A percentile compares a stretch with the other conserved stretches of the same genome.
phyloP scores from a whole-genome alignment of 1,140 invertebrate species.

The Pseudachorutes palmiensis region DNA sequence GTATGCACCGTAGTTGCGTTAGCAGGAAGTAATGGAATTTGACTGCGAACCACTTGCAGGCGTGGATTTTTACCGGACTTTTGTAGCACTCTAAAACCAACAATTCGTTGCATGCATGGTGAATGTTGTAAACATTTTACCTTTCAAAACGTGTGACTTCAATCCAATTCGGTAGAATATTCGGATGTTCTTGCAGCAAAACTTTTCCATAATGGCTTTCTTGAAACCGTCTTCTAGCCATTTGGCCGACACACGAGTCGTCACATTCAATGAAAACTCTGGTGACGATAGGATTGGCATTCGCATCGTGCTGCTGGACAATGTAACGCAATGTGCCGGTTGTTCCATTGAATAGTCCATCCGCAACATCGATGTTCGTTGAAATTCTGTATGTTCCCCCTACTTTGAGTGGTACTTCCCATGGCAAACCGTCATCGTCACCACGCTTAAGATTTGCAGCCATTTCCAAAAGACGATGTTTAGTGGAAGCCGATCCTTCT shows the following conservation, averaged over 20 bases:
- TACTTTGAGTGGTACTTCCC: slow-evolving; percentile 37
- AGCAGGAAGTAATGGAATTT: slow-evolving; percentile 22
- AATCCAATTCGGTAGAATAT: background rate
- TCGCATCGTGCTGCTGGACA: slow-evolving; percentile 20
- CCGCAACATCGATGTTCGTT: slow-evolving; percentile 38
- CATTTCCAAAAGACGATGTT: background rate
- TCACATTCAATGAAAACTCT: background rate
- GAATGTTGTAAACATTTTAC: no score
- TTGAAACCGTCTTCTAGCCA: no score
- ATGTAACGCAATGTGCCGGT: slow-evolving; percentile 38
- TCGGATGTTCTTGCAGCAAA: background rate
- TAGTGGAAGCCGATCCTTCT: background rate
- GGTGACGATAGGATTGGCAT: no score
- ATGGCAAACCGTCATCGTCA: slow-evolving; percentile 39
- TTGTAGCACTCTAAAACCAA: background rate
- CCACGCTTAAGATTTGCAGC: background rate
- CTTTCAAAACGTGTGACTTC: background rate
- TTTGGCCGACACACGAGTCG: background rate
- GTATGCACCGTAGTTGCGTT: slow-evolving; percentile 24
- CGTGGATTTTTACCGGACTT: background rate
- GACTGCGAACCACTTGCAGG: slow-evolving; percentile 12
- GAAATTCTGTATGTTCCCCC: slow-evolving; percentile 41
- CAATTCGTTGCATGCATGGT: background rate
- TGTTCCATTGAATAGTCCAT: slow-evolving; percentile 42
- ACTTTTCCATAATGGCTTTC: no score